phyloP scores from a whole-genome alignment of 2,797 vertebrate genomes.

The Coranthus polyacanthus region DNA sequence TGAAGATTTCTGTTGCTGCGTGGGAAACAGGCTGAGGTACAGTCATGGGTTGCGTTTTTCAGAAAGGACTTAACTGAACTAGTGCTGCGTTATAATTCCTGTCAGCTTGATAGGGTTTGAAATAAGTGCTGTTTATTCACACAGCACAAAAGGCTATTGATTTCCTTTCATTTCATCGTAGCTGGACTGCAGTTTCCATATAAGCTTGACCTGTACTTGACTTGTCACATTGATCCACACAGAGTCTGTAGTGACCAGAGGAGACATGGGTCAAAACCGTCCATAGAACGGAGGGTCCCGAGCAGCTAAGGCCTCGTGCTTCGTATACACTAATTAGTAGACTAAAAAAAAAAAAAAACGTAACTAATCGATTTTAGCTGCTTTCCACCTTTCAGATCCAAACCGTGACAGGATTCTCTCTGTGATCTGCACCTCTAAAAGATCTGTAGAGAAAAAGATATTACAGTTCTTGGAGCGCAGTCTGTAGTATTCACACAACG shows the following conservation, averaged over 20 bases:
- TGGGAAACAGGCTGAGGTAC: not conserved
- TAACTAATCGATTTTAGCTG: slow-evolving; percentile 37
- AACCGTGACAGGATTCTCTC: not conserved
- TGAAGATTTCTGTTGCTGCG: slow-evolving; percentile 47
- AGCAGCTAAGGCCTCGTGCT: slow-evolving; percentile 43
- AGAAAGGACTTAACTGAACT: not conserved
- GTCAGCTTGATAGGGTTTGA: slow-evolving; percentile 43
- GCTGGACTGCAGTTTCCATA: slow-evolving; percentile 40
- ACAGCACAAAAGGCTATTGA: slow-evolving; percentile 49
- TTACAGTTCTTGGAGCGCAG: too few species aligned
- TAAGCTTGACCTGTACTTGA: slow-evolving; percentile 65
- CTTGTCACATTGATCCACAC: slow-evolving; percentile 63
- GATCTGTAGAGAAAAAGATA: not conserved
- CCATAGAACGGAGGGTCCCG: slow-evolving; percentile 50
- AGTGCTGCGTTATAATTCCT: slow-evolving; percentile 36
- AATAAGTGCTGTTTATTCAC: slow-evolving; percentile 38
- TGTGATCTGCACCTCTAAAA: slow-evolving; percentile 19
- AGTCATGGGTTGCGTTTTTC: slow-evolving; percentile 15
- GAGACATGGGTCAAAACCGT: slow-evolving; percentile 38
- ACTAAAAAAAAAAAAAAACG: slow-evolving; percentile 21
- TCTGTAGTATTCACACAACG: too few species aligned
- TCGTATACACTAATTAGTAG: slow-evolving; percentile 49
- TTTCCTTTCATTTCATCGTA: slow-evolving; percentile 51
- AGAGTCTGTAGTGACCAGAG: slow-evolving; percentile 37
- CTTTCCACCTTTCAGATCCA: slow-evolving; percentile 10